Base-by-base conservation (phyloP, 2,797 vertebrate genomes). In the Calcarius lapponicus region DNA sequence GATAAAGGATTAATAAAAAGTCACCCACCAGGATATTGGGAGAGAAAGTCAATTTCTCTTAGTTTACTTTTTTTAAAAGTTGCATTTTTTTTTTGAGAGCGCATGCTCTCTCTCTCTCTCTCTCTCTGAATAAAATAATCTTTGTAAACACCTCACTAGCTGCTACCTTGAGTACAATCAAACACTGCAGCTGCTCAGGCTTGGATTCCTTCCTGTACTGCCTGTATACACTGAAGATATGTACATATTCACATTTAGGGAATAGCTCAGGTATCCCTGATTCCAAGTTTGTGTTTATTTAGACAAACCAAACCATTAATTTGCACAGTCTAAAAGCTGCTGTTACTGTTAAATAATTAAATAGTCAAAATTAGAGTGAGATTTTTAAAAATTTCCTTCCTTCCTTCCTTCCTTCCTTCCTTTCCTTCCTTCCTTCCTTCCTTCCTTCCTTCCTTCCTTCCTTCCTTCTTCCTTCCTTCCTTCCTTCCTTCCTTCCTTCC, bases 1-100 rank as follows among this genome's bases (percentile, higher is more conserved):
- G 58, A 83, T 62, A 75, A 72, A 87, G 15, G n/a, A 66, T 75
- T 94, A 89, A 69, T 62, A 91, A 91, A 85, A 96, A 90, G 31
- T 53, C 74, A 74, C 11, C 11, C 1, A 11, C 10, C 25, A 53
- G 19, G 21, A 26, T 58, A 36, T 26, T 38, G 38, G 0, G 6
- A 25, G 5, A 17, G 11, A 6, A 29, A 47, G 70, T 17, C 1
- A 22, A n/a, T 89, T 66, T 80, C 0, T 48, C 40, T 89, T 82
- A 21, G 50, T 82, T 87, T 65, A 43, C 6, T 21, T 4, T 16
- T 3, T 15, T 0, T 2, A 43, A n/a, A 53, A 1, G 10, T 56
- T 10, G 24, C 14, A 22, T 18, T 70, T 74, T 51, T 47, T 10
- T 65, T 93, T 69, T 51, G 2, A 50, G 78, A 60, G 10, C 1